These are phyloP conservation scores for Platorchestia sp. DNA, from an alignment of 1,140 invertebrate genomes.

Conservation along the genomic window DNA sequence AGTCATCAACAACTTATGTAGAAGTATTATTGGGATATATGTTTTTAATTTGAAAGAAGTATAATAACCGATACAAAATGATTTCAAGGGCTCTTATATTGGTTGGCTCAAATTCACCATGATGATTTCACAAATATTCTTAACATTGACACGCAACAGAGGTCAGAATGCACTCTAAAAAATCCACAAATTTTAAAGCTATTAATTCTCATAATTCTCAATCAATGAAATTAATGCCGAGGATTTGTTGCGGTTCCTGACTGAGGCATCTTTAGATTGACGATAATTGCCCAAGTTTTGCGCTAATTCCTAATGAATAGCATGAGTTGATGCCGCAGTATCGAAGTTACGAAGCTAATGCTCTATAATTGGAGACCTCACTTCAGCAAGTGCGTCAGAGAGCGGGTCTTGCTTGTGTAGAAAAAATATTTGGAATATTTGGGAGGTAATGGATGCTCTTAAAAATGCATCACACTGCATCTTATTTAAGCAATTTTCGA, in stretches of 20 bases:
- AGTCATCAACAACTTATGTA: too few species aligned
- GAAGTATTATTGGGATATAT: too few species aligned
- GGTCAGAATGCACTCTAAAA: not conserved
- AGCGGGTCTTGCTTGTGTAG: not conserved
- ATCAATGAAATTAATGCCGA: not conserved
- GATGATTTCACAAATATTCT: not conserved
- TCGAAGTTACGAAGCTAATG: not conserved
- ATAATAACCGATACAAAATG: too few species aligned
- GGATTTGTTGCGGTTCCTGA: not conserved
- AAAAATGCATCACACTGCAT: too few species aligned
- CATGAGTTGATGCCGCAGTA: not conserved
- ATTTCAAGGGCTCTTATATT: too few species aligned
- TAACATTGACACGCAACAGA: not conserved
- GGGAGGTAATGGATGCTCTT: too few species aligned
- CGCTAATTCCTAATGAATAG: not conserved
- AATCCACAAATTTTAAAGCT: not conserved
- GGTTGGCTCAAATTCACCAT: too few species aligned
- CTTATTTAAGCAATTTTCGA: too few species aligned
- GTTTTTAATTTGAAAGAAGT: too few species aligned
- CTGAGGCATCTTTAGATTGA: not conserved
- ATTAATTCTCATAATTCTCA: not conserved
- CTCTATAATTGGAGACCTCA: not conserved
- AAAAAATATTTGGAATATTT: too few species aligned
- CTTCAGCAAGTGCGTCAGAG: not conserved
- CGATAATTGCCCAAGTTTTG: not conserved